A percentile compares a stretch with the other conserved stretches of the same genome.
phyloP scores from a whole-genome alignment of 2,888 invertebrate species.

The Pelosia muscerda region DNA sequence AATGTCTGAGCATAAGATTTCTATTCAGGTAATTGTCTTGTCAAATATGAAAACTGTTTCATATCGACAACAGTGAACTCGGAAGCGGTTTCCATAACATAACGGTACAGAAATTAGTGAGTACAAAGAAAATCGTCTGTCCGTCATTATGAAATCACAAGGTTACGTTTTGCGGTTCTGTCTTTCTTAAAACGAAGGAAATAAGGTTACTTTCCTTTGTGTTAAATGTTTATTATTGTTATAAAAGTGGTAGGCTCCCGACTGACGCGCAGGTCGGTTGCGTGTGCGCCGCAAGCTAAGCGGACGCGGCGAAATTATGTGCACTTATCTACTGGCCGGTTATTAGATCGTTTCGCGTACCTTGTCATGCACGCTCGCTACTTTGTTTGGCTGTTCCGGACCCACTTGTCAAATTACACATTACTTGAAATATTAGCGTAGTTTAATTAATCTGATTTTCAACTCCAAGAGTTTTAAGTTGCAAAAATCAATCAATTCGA shows the following conservation, averaged over 20 bases:
- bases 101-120: conserved; percentile 74
- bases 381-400: conserved; percentile 37
- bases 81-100: conserved; percentile 78
- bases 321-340: conserved; percentile 75
- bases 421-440: conserved; percentile 20
- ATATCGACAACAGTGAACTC: conserved; percentile 61
- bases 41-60: conserved; percentile 51
- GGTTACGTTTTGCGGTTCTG: conserved; percentile 35
- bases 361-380: conserved; percentile 62
- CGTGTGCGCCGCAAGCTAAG: conserved; percentile 77
- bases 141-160: conserved; percentile 56
- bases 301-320: conserved; percentile 81
- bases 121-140: conserved; percentile 62
- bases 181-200: conserved; percentile 43
- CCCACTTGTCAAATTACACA: conserved; percentile 21
- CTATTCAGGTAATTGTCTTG: conserved; percentile 42
- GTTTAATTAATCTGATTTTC: conserved; percentile 12
- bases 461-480: background rate
- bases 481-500: background rate
- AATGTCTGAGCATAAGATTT: conserved; percentile 27
- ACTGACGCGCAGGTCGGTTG: conserved; percentile 75
- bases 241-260: conserved; percentile 64
- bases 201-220: conserved; percentile 54
- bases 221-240: conserved; percentile 45
- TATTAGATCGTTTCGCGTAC: conserved; percentile 72